A percentile compares a stretch with the other conserved stretches of the same genome.
Evolutionary conservation across 2,888 invertebrate genomes (phyloP).

Genomic region (Trichogramma dendrolimi): DNA sequence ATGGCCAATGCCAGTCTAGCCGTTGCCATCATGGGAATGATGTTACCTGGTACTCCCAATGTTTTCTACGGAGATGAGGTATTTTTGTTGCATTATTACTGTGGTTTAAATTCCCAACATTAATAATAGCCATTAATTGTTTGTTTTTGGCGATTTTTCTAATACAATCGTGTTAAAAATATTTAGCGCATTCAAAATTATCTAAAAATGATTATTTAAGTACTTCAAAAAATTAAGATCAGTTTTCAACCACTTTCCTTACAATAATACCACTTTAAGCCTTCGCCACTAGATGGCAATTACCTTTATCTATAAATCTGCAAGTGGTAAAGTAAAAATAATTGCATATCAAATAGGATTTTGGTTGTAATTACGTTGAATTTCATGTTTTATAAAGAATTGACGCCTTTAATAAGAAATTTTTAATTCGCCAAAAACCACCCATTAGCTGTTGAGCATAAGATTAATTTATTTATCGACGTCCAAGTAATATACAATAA

Average conservation of each 20-base stretch:
- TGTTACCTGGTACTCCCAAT: conserved; percentile 81
- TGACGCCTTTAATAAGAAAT: no score
- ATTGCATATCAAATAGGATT: no score
- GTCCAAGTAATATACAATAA: background rate
- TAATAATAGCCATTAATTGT: background rate
- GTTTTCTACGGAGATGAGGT: conserved; percentile 92
- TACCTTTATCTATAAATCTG: no score
- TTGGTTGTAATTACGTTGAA: no score
- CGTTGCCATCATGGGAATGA: conserved; percentile 69
- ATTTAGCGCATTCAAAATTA: background rate
- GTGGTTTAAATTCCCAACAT: background rate
- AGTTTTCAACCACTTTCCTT: no score
- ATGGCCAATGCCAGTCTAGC: conserved; percentile 64
- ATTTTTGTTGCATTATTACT: background rate
- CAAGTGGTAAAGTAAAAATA: no score
- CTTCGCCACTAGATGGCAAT: no score
- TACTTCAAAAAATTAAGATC: no score
- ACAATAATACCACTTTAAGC: no score
- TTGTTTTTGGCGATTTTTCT: background rate
- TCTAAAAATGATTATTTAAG: background rate
- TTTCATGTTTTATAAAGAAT: no score
- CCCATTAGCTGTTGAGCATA: background rate
- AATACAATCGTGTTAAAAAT: background rate
- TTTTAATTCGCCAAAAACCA: background rate
- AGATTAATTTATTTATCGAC: background rate